A percentile compares a stretch with the other conserved stretches of the same genome.
Conservation (phyloP, 2,797 vertebrate genomes). For the Rhabdomys pumilio region DNA sequence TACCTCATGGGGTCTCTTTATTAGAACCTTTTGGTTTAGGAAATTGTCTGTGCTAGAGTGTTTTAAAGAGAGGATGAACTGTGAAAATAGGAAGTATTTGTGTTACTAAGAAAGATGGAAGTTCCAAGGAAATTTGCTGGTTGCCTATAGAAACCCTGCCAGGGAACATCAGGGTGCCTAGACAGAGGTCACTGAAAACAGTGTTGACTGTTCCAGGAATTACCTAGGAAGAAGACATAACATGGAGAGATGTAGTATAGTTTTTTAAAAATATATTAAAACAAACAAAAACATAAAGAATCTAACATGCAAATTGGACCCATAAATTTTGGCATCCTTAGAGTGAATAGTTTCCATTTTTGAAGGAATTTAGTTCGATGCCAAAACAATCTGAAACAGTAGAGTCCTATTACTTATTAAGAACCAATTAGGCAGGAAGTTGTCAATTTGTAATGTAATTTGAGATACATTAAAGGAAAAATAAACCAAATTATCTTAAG, state of each 20-base stretch:
- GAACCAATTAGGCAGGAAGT: slow-evolving; percentile 68
- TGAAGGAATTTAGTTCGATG: slow-evolving; percentile 45
- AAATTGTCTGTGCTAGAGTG: slow-evolving; percentile 5
- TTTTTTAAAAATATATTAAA: slow-evolving; percentile 40
- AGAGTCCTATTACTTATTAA: slow-evolving; percentile 71
- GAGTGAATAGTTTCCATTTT: slow-evolving; percentile 69
- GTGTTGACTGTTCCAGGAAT: slow-evolving; percentile 3
- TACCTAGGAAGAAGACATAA: slow-evolving; percentile 38
- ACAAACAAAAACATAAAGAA: slow-evolving; percentile 41
- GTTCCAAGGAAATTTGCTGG: background rate
- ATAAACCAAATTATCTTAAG: slow-evolving; percentile 78
- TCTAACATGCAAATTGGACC: background rate
- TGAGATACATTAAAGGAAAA: slow-evolving; percentile 69
- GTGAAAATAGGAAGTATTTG: background rate
- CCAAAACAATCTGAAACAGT: slow-evolving; percentile 64
- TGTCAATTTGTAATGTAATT: slow-evolving; percentile 77
- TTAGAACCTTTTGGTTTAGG: slow-evolving; percentile 21
- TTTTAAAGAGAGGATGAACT: slow-evolving; percentile 27
- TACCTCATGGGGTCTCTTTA: background rate
- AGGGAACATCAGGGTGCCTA: background rate
- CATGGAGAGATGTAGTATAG: background rate
- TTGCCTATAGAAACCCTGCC: slow-evolving; percentile 3
- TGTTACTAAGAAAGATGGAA: background rate
- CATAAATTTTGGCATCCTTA: slow-evolving; percentile 27
- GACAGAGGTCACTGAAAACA: slow-evolving; percentile 18